Conservation (phyloP, 1,140 invertebrate genomes). For the Cydia amplana region DNA sequence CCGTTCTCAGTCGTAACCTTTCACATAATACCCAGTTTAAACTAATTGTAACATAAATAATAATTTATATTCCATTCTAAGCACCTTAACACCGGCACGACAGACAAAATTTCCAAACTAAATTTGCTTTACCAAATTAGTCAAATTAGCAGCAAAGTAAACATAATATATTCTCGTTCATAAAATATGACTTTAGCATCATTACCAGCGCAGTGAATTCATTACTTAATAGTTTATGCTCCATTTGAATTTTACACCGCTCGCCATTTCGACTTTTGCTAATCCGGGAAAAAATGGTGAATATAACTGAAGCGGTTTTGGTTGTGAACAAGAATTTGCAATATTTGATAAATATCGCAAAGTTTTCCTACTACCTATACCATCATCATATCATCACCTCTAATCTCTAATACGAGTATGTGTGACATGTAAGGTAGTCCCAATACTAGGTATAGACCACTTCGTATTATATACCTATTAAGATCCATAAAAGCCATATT, state of each 20-base stretch:
- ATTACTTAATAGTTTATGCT: conserved; percentile 15
- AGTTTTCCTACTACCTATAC: no score
- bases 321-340: neutral
- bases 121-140: neutral
- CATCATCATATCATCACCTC: no score
- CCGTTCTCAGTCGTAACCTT: no score
- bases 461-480: neutral
- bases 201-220: neutral
- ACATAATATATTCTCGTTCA: neutral
- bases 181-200: neutral
- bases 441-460: no score
- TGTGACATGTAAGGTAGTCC: no score
- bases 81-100: no score
- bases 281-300: neutral
- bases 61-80: no score
- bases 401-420: no score
- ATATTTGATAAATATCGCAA: no score
- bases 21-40: no score
- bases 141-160: neutral
- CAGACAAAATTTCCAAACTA: neutral
- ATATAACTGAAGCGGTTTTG: neutral
- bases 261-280: neutral
- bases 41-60: no score
- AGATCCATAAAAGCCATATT: no score
- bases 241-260: neutral